Evolutionary conservation across 2,113 vertebrate genomes (phyloP).

Genomic region (Thunnus maccoyii): DNA sequence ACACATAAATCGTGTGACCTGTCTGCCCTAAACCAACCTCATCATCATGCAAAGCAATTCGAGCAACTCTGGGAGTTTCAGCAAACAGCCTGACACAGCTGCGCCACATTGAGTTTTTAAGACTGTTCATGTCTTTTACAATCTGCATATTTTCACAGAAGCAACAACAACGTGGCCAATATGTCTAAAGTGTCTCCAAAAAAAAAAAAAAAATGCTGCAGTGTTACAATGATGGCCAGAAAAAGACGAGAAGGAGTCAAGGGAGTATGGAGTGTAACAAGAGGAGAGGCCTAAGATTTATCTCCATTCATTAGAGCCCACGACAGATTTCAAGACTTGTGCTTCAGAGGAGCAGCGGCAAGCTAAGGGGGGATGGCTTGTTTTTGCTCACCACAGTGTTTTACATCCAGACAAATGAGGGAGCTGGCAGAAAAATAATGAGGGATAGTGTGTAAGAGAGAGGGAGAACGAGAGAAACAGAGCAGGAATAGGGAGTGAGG

Average conservation of each 20-base stretch:
- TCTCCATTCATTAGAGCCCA: conserved; percentile 65
- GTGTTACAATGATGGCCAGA: conserved; percentile 22
- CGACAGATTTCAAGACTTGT: conserved; percentile 61
- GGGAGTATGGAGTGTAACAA: conserved; percentile 24
- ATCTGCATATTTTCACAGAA: conserved; percentile 28
- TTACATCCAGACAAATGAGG: conserved; percentile 76
- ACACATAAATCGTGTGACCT: conserved; percentile 32
- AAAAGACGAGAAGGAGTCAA: conserved; percentile 25
- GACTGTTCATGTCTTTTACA: conserved; percentile 44
- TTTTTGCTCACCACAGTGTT: conserved; percentile 67
- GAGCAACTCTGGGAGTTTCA: conserved; percentile 12
- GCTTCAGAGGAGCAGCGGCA: conserved; percentile 42
- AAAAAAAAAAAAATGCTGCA: conserved; percentile 5
- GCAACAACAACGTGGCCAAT: conserved; percentile 13
- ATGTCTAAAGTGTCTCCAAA: conserved; percentile 17
- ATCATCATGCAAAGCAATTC: conserved; percentile 10
- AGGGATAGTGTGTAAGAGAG: conserved; percentile 53
- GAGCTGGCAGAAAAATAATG: conserved; percentile 75
- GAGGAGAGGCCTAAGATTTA: conserved; percentile 49
- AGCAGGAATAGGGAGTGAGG: neutral
- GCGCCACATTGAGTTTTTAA: conserved; percentile 30
- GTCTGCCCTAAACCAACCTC: conserved; percentile 15
- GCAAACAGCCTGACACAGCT: conserved; percentile 19
- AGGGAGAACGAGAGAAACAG: neutral
- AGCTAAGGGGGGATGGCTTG: conserved; percentile 45